phyloP scores from a whole-genome alignment of 2,113 vertebrate species.

The Microtus richardsoni region DNA sequence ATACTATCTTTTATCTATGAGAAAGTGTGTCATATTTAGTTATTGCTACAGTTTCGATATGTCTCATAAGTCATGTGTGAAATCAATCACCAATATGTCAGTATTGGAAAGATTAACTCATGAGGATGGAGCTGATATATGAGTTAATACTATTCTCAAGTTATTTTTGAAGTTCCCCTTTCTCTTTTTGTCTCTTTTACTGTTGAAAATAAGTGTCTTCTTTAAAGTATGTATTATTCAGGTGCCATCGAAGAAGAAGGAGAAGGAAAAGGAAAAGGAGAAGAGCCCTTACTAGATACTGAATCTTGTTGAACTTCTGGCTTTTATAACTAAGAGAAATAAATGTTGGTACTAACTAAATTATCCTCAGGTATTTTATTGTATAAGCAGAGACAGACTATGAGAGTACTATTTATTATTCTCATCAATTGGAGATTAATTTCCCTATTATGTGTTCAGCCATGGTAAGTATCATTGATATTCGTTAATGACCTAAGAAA shows the following conservation, averaged over 20 bases:
- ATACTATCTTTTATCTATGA: background rate
- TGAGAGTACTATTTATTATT: background rate
- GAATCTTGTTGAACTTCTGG: background rate
- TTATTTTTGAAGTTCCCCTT: background rate
- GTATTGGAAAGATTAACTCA: background rate
- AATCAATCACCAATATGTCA: background rate
- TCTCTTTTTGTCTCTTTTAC: background rate
- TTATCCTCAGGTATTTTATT: background rate
- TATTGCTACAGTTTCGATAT: background rate
- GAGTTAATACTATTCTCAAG: background rate
- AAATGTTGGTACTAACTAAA: background rate
- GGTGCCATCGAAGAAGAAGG: background rate
- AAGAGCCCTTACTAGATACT: background rate
- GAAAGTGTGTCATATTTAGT: background rate
- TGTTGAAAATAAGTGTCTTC: background rate
- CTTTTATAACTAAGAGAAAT: background rate
- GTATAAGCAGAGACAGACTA: background rate
- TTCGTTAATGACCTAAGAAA: background rate
- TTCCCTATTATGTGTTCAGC: background rate
- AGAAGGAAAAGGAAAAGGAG: too few species aligned
- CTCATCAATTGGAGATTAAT: background rate
- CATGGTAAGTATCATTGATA: conserved; percentile 16
- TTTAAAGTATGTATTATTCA: background rate
- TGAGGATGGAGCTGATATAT: background rate
- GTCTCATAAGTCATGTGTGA: background rate